Evolutionary conservation across 92 coral and sea anemone genomes (phyloP).

Genomic region (Ricordea florida): DNA sequence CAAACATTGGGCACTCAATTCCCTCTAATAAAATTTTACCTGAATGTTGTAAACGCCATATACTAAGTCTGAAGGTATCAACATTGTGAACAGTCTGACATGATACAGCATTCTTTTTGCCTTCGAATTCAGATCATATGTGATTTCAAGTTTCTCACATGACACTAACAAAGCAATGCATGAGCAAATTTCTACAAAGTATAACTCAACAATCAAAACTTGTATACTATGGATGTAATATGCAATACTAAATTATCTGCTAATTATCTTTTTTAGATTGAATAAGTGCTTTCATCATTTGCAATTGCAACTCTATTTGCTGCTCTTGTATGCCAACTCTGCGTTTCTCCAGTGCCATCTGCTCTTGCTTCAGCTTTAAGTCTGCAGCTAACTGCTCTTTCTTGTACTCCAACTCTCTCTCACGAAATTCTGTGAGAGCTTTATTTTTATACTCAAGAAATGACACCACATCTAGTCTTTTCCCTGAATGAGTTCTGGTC

Average conservation of each 20-base stretch:
- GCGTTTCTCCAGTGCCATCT: constrained; percentile 5
- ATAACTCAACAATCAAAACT: not conserved
- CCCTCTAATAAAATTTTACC: not conserved
- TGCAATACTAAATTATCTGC: too few relatives aligned
- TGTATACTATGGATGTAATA: too few relatives aligned
- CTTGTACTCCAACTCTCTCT: not conserved
- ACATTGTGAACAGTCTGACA: too few relatives aligned
- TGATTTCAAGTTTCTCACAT: too few relatives aligned
- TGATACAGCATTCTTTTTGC: too few relatives aligned
- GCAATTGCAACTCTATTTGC: not conserved
- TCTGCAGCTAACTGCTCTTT: not conserved
- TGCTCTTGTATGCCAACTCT: not conserved
- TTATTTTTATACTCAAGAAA: not conserved
- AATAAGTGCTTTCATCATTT: not conserved
- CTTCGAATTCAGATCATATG: too few relatives aligned
- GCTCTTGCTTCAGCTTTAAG: not conserved
- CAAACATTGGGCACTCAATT: not conserved
- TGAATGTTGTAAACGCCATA: too few relatives aligned
- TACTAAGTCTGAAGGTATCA: too few relatives aligned
- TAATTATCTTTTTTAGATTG: not conserved
- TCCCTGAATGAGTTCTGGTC: not conserved
- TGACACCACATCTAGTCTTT: not conserved
- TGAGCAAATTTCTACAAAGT: not conserved
- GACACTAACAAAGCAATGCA: too few relatives aligned
- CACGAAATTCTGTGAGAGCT: not conserved